These are phyloP conservation scores for Schizopygopsis malacanthus DNA, from an alignment of 2,797 vertebrate species.

Conservation along the genomic window DNA sequence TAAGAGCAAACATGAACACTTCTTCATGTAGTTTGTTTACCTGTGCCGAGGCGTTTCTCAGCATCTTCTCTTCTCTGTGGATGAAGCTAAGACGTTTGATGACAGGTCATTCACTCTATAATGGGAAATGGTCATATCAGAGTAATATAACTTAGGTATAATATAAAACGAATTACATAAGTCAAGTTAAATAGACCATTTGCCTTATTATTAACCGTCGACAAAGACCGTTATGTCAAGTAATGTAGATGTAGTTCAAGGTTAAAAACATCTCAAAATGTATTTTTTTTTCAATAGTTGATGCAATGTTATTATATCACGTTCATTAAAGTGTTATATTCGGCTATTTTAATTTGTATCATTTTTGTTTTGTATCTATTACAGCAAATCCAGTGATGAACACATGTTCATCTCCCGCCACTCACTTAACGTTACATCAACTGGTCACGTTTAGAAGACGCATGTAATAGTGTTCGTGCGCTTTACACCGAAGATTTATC, in stretches of 20 bases:
- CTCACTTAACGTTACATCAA: not conserved
- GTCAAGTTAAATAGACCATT: not conserved
- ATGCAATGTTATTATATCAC: not conserved
- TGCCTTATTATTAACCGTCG: not conserved
- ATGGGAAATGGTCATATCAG: too few species aligned
- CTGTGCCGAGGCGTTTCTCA: slow-evolving; percentile 73
- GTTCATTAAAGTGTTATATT: not conserved
- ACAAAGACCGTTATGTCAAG: not conserved
- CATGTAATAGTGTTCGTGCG: too few species aligned
- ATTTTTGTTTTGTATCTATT: not conserved
- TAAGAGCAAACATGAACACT: not conserved
- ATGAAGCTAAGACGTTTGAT: not conserved
- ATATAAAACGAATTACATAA: not conserved
- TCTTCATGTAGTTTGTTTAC: slow-evolving; percentile 56
- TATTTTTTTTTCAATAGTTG: not conserved
- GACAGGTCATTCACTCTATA: not conserved
- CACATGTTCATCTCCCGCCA: slow-evolving; percentile 42
- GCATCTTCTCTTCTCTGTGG: slow-evolving; percentile 66
- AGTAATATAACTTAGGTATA: not conserved
- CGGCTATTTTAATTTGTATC: not conserved
- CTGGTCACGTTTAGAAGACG: not conserved
- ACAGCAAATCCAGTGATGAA: not conserved
- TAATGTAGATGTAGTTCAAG: not conserved
- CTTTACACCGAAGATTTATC: not conserved
- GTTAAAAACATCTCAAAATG: not conserved